A percentile compares a stretch with the other conserved stretches of the same genome.
These are phyloP conservation scores for Athetis lepigone DNA, from an alignment of 2,888 invertebrate genomes.

Conservation along the genomic window DNA sequence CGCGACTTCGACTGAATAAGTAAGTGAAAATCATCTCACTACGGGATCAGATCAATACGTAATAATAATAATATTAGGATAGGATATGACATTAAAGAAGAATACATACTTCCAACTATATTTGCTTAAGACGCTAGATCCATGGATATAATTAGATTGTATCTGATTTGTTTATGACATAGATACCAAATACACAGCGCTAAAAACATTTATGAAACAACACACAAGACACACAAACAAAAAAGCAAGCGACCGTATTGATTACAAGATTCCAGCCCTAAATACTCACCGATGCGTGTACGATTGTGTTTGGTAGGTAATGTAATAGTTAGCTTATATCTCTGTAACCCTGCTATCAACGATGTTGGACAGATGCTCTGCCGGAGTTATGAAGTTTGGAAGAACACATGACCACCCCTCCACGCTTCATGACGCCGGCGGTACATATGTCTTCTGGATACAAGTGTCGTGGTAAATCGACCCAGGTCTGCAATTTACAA, in stretches of 20 bases:
- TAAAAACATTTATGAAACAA: constrained; percentile 1
- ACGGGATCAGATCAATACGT: no score
- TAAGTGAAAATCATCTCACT: no score
- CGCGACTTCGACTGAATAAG: no score
- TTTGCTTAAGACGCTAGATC: no score
- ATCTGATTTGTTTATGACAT: no score
- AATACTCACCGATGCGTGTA: constrained; percentile 32
- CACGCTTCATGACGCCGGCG: not conserved
- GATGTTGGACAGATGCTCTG: not conserved
- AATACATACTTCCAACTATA: no score
- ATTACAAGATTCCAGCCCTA: constrained; percentile 15
- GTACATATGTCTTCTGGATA: not conserved
- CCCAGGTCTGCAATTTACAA: not conserved
- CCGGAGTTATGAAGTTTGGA: not conserved
- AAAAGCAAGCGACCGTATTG: not conserved
- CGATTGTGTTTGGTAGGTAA: constrained; percentile 18
- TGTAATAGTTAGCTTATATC: constrained; percentile 8
- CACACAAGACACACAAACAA: not conserved
- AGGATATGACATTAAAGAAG: no score
- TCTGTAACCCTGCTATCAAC: constrained; percentile 9
- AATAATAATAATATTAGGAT: no score
- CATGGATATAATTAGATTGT: not conserved
- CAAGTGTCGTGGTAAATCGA: not conserved
- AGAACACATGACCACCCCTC: not conserved
- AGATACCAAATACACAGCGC: not conserved